Evolutionary conservation across 2,888 invertebrate genomes (phyloP), one percentile per base, ranked within the genome.

Genomic region (Cheilosia vernalis): DNA sequence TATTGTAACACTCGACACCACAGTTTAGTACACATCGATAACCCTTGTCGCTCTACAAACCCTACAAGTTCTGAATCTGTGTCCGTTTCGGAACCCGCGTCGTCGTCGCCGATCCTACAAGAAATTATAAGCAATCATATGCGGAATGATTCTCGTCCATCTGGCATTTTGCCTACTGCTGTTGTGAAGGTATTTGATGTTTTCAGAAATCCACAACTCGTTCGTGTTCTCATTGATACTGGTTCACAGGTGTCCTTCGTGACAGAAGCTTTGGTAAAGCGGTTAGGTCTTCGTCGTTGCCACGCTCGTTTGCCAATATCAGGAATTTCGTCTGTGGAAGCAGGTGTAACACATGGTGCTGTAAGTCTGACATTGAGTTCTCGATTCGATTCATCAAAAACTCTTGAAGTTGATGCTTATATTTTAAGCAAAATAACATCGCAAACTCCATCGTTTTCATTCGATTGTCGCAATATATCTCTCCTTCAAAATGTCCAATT

Each of bases 161-260:
- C 19, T n/a, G 63, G 49, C 1, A 51, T 63, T 47, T 13, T 63
- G 37, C 66, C 53, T 21, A 66, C 66, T 7, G 51, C 47, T 17
- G 21, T 66, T 9, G 66, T 56, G 13, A 40, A 42, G 13, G 67
- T 55, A 21, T 30, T 19, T 4, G 55, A 67, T 53, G 30, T 30
- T 17, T 19, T 1, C 10, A 44, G 44, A 42, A 67, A 67, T 27
- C 7, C 42, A 17, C 53, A 67, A n/a, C 49, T 53, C 42, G 37
- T 19, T n/a, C 42, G 42, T 33, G 53, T 53, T 7, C 53, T 66
- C 19, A n/a, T 66, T 10, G 37, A 56, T 17, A 56, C 56, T 9
- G 66, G 66, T 15, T 53, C 67, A 19, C 67, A 67, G 27, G 67
- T 67, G 17, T 66, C 66, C 7, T 66, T 66, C 24, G 53, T 66